Evolutionary conservation across 1,140 invertebrate genomes (phyloP), one percentile per base, ranked within the genome.

Genomic region (Proales similis): DNA sequence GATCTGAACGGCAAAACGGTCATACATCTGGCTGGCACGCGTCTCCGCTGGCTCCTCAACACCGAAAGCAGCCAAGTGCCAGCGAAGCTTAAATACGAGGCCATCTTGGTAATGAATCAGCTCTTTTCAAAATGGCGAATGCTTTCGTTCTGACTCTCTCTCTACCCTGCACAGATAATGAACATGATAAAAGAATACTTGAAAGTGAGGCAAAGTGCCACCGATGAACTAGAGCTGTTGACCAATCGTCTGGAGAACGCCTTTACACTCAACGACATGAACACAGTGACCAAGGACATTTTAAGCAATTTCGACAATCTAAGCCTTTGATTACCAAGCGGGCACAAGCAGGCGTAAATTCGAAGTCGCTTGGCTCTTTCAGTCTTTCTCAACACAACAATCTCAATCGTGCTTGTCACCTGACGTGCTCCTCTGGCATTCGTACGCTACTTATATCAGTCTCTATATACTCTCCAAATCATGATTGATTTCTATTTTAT

Each of bases 281-380:
- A 32, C 38, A 53, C 12, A 53, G 57, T 65, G 43, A 63, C 20
- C 51, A 65, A 45, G 51, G 53, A 11, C 63, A 63, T 63, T 6
- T 32, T 12, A 51, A 67, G 29, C 66, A 61, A 63, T 64, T 64
- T 30, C 42, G 48, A 24, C n/a, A n/a, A n/a, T n/a, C n/a, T n/a
- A n/a, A n/a, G n/a, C n/a, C n/a, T n/a, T n/a, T n/a, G n/a, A n/a
- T n/a, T n/a, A n/a, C n/a, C n/a, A n/a, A n/a, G n/a, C n/a, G n/a
- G n/a, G n/a, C n/a, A n/a, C n/a, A n/a, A n/a, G n/a, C n/a, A n/a
- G n/a, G n/a, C n/a, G n/a, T n/a, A n/a, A n/a, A n/a, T n/a, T n/a
- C n/a, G n/a, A n/a, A n/a, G n/a, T n/a, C n/a, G n/a, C n/a, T n/a
- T n/a, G n/a, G n/a, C n/a, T n/a, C n/a, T n/a, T n/a, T n/a, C n/a